These are phyloP conservation scores for Heterochromis multidens DNA, from an alignment of 2,113 vertebrate species.

Conservation along the genomic window DNA sequence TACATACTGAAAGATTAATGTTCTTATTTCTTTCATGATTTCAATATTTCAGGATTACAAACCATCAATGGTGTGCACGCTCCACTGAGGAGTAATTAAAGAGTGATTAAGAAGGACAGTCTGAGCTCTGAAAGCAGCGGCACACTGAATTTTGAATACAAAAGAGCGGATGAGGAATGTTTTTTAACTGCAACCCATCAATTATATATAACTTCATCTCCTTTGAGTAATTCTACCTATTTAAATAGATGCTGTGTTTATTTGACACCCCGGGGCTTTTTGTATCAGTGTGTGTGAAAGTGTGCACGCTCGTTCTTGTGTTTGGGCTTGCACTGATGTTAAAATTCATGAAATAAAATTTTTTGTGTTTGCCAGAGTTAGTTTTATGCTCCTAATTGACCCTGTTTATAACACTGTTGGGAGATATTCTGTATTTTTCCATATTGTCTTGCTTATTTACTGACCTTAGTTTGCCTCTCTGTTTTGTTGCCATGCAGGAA, in stretches of 20 bases:
- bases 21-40: conserved; percentile 5
- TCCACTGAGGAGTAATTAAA: conserved; percentile 38
- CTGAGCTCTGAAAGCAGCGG: background rate
- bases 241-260: conserved; percentile 38
- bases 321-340: background rate
- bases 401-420: background rate
- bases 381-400: background rate
- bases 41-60: conserved; percentile 26
- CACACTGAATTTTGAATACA: conserved; percentile 24
- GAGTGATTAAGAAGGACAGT: conserved; percentile 35
- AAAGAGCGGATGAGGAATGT: conserved; percentile 21
- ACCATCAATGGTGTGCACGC: conserved; percentile 11
- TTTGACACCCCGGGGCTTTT: background rate
- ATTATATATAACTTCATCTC: conserved; percentile 38
- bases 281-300: background rate
- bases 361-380: background rate
- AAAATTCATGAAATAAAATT: background rate
- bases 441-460: background rate
- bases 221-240: conserved; percentile 9
- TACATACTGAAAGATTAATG: conserved; percentile 13
- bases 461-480: conserved; percentile 1
- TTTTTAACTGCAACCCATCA: conserved; percentile 17
- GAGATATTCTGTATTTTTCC: background rate
- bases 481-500: conserved; percentile 6
- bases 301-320: background rate